phyloP scores from a whole-genome alignment of 2,797 vertebrate genomes.

The Cirrhinus molitorella region DNA sequence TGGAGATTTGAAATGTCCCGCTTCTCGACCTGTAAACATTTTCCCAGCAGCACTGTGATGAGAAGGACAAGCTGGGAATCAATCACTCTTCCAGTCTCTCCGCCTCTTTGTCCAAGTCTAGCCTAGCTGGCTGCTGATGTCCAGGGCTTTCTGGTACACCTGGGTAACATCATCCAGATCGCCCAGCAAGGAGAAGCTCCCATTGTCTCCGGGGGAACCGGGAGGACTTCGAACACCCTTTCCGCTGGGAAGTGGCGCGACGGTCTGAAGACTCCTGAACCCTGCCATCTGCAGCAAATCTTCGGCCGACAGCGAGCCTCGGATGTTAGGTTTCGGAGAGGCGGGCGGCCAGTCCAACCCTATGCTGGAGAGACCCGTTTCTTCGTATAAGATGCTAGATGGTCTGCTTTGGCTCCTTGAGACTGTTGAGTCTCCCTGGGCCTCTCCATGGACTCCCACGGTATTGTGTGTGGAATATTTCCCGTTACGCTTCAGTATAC shows the following conservation, averaged over 20 bases:
- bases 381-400: conserved; percentile 82
- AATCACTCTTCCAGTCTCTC: conserved; percentile 54
- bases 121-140: conserved; percentile 95
- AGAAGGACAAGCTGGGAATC: conserved; percentile 22
- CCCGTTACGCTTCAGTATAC: conserved; percentile 85
- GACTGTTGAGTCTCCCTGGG: conserved; percentile 44
- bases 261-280: conserved; percentile 90
- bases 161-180: conserved; percentile 99
- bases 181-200: conserved; percentile 96
- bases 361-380: conserved; percentile 82
- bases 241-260: conserved; percentile 83
- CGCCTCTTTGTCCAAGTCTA: conserved; percentile 75
- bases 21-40: conserved; percentile 63
- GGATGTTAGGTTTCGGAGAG: conserved; percentile 83
- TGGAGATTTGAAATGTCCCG: conserved; percentile 45
- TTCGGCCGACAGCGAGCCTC: conserved; percentile 94
- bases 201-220: conserved; percentile 93
- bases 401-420: conserved; percentile 73
- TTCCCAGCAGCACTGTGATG: conserved; percentile 31
- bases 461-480: conserved; percentile 83
- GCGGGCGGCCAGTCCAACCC: conserved; percentile 90
- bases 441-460: conserved; percentile 60
- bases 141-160: conserved; percentile 99
- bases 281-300: conserved; percentile 94
- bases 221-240: conserved; percentile 85